Evolutionary conservation across 2,797 vertebrate genomes (phyloP), one percentile per base, ranked within the genome.

Genomic region (Ctenochaetus hawaiiensis): DNA sequence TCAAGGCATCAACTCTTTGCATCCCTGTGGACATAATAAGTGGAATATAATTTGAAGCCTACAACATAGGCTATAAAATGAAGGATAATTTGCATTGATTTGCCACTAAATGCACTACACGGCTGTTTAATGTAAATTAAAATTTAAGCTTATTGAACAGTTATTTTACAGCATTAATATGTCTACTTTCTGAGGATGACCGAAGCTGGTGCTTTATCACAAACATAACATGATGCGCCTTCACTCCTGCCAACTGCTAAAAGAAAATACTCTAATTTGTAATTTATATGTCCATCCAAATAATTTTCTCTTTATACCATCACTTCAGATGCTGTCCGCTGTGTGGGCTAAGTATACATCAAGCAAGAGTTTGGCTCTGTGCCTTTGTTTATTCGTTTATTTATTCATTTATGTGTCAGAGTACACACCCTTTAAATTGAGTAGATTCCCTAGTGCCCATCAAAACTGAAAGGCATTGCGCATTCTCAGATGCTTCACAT

Each of bases 151-250:
- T 63, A 66, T 51, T 4, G 37, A 56, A 60, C 17, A 58, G 49
- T 37, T 49, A 48, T 18, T 18, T 6, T 23, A 18, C 49, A 45
- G 34, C 1, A 9, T 30, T 17, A 56, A 18, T 18, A 9, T 47
- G 34, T 62, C 66, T 14, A 23, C 60, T 54, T 56, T 39, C 20
- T 8, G 26, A 70, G 41, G 23, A 52, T 67, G 56, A 77, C 63
- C 62, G 34, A 77, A 48, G 22, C 23, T 52, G 66, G n/a, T 48
- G 45, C 20, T 54, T 67, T 34, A 63, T 74, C 39, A 37, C 18
- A 41, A 30, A 48, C 13, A 68, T 39, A 2, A 22, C 4, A 45
- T 22, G 18, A 37, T 12, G 30, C 2, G 4, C 45, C 61, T 75
- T 34, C 54, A 1, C 45, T 22, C 22, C 0, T 14, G 5, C 20